phyloP scores from a whole-genome alignment of 2,888 invertebrate genomes.

The Tetropium fuscum region DNA sequence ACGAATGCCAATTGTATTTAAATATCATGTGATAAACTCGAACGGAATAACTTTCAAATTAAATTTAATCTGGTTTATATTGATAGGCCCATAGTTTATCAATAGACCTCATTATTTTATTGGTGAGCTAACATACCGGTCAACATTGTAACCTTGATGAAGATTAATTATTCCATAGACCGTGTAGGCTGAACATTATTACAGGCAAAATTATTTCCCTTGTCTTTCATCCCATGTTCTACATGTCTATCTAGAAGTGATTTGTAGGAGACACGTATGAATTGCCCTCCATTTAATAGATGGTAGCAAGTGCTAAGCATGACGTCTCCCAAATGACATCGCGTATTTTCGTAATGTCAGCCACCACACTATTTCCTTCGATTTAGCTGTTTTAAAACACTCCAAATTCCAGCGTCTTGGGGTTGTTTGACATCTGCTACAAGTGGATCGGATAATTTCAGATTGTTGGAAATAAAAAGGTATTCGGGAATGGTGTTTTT shows the following conservation, averaged over 20 bases:
- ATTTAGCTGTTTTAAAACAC: slow-evolving; percentile 12
- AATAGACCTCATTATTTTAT: too few species aligned
- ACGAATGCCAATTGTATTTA: too few species aligned
- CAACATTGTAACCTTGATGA: too few species aligned
- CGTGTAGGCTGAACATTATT: neutral
- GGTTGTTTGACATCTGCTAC: slow-evolving; percentile 13
- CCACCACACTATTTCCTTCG: slow-evolving; percentile 22
- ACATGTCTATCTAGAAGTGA: slow-evolving; percentile 25
- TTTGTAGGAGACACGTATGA: slow-evolving; percentile 29
- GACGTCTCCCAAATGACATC: slow-evolving; percentile 21
- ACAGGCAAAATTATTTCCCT: slow-evolving; percentile 9
- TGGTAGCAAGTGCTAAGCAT: slow-evolving; percentile 32
- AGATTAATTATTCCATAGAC: too few species aligned
- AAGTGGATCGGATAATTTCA: slow-evolving; percentile 22
- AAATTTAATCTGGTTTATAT: too few species aligned
- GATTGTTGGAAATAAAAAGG: slow-evolving; percentile 14
- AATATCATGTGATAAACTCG: too few species aligned
- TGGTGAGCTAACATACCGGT: too few species aligned
- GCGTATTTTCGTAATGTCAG: slow-evolving; percentile 27
- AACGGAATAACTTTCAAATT: too few species aligned
- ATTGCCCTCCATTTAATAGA: slow-evolving; percentile 29
- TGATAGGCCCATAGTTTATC: too few species aligned
- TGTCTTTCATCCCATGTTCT: slow-evolving; percentile 17
- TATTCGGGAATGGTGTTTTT: slow-evolving; percentile 15
- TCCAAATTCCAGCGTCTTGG: slow-evolving; percentile 6